A percentile compares a stretch with the other conserved stretches of the same genome.
phyloP scores from a whole-genome alignment of 2,113 vertebrate species.

The Silurus asotus region DNA sequence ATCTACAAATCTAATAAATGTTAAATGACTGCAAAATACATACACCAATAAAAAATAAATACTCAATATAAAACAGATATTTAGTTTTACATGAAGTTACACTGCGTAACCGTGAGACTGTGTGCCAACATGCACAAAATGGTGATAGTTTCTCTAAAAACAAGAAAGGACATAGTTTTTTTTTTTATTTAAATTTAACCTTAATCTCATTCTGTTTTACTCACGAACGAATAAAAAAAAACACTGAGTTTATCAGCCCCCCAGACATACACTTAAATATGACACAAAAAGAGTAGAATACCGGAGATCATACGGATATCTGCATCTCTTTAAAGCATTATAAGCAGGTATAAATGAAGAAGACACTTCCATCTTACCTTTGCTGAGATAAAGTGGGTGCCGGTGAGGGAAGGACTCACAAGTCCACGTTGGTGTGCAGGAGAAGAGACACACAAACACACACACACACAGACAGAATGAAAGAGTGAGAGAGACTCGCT shows the following conservation, averaged over 20 bases:
- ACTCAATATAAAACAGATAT: too few species aligned
- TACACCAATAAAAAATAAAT: too few species aligned
- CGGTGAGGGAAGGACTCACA: constrained; percentile 64
- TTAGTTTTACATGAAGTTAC: not conserved
- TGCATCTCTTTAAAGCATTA: not conserved
- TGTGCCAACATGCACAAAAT: not conserved
- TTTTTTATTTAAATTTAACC: too few species aligned
- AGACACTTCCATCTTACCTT: constrained; percentile 60
- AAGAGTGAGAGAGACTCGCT: constrained; percentile 69
- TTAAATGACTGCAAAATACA: not conserved
- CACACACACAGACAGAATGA: not conserved
- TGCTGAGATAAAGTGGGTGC: constrained; percentile 63
- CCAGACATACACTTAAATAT: not conserved
- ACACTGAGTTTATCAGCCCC: not conserved
- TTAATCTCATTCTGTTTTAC: not conserved
- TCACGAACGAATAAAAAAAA: not conserved
- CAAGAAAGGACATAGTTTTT: not conserved
- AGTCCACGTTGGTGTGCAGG: constrained; percentile 71
- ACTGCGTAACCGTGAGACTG: too few species aligned
- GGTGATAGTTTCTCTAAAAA: not conserved
- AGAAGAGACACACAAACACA: constrained; percentile 70
- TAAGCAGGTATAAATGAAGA: not conserved
- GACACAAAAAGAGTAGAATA: not conserved
- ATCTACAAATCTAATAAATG: not conserved
- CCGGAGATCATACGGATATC: not conserved